Percentiles rank a stretch among this genome's conserved stretches.
phyloP scores from a whole-genome alignment of 1,140 invertebrate genomes.

The Listronotus bonariensis region DNA sequence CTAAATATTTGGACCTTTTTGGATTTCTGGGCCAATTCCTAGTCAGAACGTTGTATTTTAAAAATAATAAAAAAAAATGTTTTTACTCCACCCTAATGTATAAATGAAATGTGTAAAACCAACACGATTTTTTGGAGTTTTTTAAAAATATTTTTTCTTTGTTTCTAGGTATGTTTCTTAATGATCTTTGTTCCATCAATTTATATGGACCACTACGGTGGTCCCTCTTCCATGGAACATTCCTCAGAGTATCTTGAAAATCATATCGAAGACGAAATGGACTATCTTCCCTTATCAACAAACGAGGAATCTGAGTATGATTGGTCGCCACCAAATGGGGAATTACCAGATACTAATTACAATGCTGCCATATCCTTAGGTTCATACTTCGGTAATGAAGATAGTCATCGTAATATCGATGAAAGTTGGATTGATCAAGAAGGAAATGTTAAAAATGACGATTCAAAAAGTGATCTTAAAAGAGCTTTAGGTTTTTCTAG shows the following conservation, averaged over 20 bases:
- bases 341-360: constrained; percentile 5
- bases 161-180: neutral
- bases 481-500: constrained; percentile 3
- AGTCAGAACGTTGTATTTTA: too few species aligned
- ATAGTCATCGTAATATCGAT: neutral
- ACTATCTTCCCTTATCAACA: neutral
- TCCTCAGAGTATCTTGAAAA: neutral
- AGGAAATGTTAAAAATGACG: neutral
- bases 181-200: neutral
- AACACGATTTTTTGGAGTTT: too few species aligned
- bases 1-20: too few species aligned
- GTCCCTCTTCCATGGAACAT: neutral
- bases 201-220: neutral
- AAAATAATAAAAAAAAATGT: too few species aligned
- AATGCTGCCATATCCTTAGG: neutral
- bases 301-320: neutral
- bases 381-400: neutral
- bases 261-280: constrained; percentile 16
- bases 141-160: neutral
- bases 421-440: constrained; percentile 7
- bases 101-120: too few species aligned
- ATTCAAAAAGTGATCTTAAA: neutral
- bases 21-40: too few species aligned
- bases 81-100: too few species aligned
- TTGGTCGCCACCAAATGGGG: constrained; percentile 16